Percentiles rank a stretch among this genome's conserved stretches.
These are phyloP conservation scores for Sebastes miniatus DNA, from an alignment of 2,797 vertebrate species.

Conservation along the genomic window DNA sequence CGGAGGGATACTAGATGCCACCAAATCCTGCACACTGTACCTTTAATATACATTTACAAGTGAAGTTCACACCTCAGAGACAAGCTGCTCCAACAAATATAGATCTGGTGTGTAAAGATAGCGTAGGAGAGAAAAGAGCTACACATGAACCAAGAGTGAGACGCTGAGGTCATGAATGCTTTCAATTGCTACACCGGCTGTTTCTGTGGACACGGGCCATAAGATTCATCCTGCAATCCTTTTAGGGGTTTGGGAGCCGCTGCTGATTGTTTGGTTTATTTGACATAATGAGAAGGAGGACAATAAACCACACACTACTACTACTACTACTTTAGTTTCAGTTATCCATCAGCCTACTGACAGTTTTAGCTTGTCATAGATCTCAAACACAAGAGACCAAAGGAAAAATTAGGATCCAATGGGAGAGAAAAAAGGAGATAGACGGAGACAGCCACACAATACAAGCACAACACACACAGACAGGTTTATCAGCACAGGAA, in stretches of 20 bases:
- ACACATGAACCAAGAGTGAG: not conserved
- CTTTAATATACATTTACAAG: not conserved
- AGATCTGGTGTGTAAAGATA: not conserved
- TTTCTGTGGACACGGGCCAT: not conserved
- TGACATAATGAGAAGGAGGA: not conserved
- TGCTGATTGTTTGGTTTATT: not conserved
- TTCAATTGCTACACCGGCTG: not conserved
- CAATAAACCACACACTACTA: not conserved
- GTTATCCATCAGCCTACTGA: not conserved
- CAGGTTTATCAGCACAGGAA: slow-evolving; percentile 62
- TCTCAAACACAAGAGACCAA: not conserved
- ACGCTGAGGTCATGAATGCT: not conserved
- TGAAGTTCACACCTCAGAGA: not conserved
- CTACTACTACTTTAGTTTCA: not conserved
- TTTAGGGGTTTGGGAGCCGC: not conserved
- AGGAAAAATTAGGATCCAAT: not conserved
- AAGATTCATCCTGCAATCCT: not conserved
- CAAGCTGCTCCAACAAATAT: not conserved
- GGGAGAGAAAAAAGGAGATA: not conserved
- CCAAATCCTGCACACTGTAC: too few relatives aligned
- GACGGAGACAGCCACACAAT: slow-evolving; percentile 7
- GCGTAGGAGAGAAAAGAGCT: not conserved
- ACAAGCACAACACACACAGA: slow-evolving; percentile 9
- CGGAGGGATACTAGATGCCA: too few relatives aligned
- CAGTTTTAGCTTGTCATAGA: not conserved